phyloP scores from a whole-genome alignment of 2,888 invertebrate genomes.

The Drosophila parthenogenetica region DNA sequence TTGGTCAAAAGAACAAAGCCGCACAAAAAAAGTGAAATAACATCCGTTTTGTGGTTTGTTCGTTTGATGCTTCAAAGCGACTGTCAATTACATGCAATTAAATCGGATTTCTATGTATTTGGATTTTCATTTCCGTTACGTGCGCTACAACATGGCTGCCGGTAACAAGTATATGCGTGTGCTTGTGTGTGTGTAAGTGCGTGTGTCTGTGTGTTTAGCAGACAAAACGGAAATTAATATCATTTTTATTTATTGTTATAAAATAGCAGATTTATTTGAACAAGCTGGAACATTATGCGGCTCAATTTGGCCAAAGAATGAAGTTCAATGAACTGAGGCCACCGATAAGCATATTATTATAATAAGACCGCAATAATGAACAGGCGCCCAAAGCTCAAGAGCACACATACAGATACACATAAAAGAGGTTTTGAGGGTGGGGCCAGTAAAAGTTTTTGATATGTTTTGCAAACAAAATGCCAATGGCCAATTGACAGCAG shows the following conservation, averaged over 20 bases:
- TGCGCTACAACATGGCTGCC: conserved; percentile 41
- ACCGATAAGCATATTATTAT: conserved; percentile 75
- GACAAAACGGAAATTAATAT: conserved; percentile 73
- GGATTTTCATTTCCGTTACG: conserved; percentile 67
- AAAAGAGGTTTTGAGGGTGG: conserved; percentile 32
- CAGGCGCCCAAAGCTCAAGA: conserved; percentile 61
- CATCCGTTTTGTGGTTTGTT: conserved; percentile 62
- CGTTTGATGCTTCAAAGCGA: conserved; percentile 57
- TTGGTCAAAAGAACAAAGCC: conserved; percentile 3
- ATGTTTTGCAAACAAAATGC: conserved; percentile 78
- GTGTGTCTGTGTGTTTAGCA: conserved; percentile 24
- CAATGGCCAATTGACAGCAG: conserved; percentile 75
- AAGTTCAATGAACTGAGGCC: conserved; percentile 61
- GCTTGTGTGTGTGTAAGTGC: conserved; percentile 18
- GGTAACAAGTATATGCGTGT: neutral
- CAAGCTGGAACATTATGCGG: conserved; percentile 36
- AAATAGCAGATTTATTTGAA: conserved; percentile 58
- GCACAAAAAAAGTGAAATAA: conserved; percentile 47
- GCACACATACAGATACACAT: conserved; percentile 40
- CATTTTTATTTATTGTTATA: conserved; percentile 66
- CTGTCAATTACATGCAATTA: conserved; percentile 76
- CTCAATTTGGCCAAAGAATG: conserved; percentile 28
- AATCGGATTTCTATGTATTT: conserved; percentile 63
- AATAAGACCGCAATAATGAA: conserved; percentile 66
- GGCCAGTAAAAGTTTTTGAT: conserved; percentile 67